Percentiles rank a stretch among this genome's conserved stretches.
These are phyloP conservation scores for Quadroppia sp. DNA, from an alignment of 2,888 invertebrate genomes.

Conservation along the genomic window DNA sequence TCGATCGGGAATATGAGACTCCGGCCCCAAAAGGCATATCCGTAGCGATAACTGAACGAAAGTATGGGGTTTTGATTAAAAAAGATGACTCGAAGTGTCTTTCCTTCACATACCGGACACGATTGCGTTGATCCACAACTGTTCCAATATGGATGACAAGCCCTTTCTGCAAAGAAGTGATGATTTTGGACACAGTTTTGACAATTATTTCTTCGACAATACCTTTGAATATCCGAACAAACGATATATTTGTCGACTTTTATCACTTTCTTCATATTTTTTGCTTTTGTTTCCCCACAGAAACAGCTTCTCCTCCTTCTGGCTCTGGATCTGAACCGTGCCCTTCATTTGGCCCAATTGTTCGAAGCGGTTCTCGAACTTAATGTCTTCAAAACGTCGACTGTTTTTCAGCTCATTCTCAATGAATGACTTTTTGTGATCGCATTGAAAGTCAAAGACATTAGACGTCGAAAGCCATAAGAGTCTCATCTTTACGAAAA, in stretches of 20 bases:
- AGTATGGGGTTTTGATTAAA: background rate
- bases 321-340: background rate
- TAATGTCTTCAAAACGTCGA: too few species aligned
- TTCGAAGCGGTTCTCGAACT: slow-evolving; percentile 2
- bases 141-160: background rate
- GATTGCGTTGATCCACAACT: background rate
- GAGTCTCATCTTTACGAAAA: background rate
- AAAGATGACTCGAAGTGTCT: background rate
- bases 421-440: background rate
- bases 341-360: slow-evolving; percentile 33
- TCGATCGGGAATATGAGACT: background rate
- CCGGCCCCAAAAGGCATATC: background rate
- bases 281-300: slow-evolving; percentile 29
- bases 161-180: background rate
- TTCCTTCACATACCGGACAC: background rate
- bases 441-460: slow-evolving; percentile 15
- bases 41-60: slow-evolving; percentile 1
- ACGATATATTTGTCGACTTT: background rate
- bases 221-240: slow-evolving; percentile 16
- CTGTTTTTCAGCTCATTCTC: background rate
- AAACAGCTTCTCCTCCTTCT: slow-evolving; percentile 1
- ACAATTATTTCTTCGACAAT: background rate
- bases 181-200: background rate
- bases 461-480: background rate
- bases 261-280: background rate